phyloP scores from a whole-genome alignment of 2,888 invertebrate genomes.

The Chloroclystis v-ata region DNA sequence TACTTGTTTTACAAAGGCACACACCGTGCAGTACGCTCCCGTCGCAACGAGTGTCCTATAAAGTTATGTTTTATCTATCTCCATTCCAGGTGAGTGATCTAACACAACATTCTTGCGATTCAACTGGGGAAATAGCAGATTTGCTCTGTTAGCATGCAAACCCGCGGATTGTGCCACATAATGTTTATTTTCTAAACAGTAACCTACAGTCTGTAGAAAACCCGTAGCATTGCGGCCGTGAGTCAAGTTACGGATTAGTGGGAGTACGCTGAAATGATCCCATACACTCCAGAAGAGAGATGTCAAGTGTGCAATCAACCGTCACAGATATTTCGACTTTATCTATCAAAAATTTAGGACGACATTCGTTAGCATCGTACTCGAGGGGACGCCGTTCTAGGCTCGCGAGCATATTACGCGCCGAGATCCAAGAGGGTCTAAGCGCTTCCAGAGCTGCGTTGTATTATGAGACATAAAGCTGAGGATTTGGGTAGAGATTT shows the following conservation, averaged over 20 bases:
- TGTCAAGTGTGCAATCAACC: constrained; percentile 49
- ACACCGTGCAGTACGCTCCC: constrained; percentile 46
- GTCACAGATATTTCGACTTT: constrained; percentile 64
- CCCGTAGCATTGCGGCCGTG: constrained; percentile 44
- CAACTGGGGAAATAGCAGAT: constrained; percentile 22
- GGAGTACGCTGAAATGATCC: constrained; percentile 53
- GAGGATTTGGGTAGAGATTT: constrained; percentile 60
- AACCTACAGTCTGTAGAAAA: constrained; percentile 29
- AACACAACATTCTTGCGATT: constrained; percentile 42
- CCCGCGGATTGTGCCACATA: constrained; percentile 16
- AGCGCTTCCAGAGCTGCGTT: constrained; percentile 33
- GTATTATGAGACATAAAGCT: constrained; percentile 56
- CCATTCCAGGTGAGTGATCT: constrained; percentile 61
- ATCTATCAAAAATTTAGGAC: constrained; percentile 71
- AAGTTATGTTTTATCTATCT: constrained; percentile 57
- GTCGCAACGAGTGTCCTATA: constrained; percentile 56
- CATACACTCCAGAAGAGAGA: constrained; percentile 47
- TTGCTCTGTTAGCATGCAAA: constrained; percentile 19
- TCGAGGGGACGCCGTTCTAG: constrained; percentile 66
- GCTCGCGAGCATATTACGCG: constrained; percentile 53
- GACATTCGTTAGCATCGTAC: constrained; percentile 71
- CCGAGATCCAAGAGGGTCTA: constrained; percentile 41
- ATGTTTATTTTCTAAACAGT: constrained; percentile 33
- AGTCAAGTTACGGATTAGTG: constrained; percentile 62
- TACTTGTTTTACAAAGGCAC: constrained; percentile 9